Base-by-base conservation (phyloP, 2,888 invertebrate genomes). In the Macrophya alboannulata region DNA sequence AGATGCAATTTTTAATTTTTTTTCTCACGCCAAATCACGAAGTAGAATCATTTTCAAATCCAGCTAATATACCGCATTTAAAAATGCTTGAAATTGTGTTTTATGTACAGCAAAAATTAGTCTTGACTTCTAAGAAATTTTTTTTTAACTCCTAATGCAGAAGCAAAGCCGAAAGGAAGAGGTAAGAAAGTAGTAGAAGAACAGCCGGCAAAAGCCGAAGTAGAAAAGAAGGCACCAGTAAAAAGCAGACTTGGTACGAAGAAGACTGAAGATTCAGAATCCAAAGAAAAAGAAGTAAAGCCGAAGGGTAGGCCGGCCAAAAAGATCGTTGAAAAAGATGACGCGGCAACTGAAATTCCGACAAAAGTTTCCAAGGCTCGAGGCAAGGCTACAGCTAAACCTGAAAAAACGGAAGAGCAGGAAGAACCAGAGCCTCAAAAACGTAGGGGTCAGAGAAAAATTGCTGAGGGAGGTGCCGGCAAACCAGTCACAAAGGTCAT, bases 81-180 rank as follows among this genome's bases (percentile, higher is more conserved):
- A 62, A 62, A 25, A 62, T 62, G 62, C 25, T 31, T 55, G 0
- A 55, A 55, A 55, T n/a, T 55, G 6, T 55, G 55, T 55, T 55
- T n/a, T 55, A 2, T n/a, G 55, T n/a, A 6, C 1, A 5, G n/a
- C n/a, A 55, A n/a, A 55, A n/a, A 1, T 6, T n/a, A n/a, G 6
- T n/a, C 5, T 1, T n/a, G n/a, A 55, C 17, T 51, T 55, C 8
- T 55, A 31, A 31, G 8, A 55, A 55, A 55, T n/a, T 2, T n/a
- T 55, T 5, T n/a, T 55, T 6, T 1, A 62, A 62, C 21, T 4
- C n/a, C 17, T 3, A 6, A 71, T 65, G 40, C 55, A 4, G 84
- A 87, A 71, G 40, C 5, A 8, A 90, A 87, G 40, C 72, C 87
- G 1, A 88, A 85, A 40, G 86, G 85, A 84, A 88, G 79, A 51